Base-by-base conservation (phyloP, 2,888 invertebrate species). In the Phymatocera aterrima region DNA sequence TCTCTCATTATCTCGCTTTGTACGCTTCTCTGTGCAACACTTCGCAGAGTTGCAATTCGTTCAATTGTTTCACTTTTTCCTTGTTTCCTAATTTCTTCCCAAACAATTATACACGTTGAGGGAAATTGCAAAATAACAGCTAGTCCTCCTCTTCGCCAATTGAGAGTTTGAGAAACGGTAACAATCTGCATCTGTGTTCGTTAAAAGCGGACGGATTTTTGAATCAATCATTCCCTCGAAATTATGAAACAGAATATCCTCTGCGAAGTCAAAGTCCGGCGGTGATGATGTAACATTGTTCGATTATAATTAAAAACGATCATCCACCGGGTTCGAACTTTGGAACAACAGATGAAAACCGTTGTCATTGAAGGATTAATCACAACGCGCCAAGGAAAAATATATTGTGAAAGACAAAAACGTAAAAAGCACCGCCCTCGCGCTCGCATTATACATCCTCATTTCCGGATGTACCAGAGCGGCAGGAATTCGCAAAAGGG, bases 1-100 rank as follows among this genome's bases (percentile, higher is more conserved):
- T 51, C 72, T 72, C 34, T 72, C 28, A 72, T 72, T 72, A 72
- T 72, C 72, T 72, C 72, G 34, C 34, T 31, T 43, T 43, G n/a
- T n/a, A 37, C 72, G 51, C 3, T 21, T 72, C 34, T 43, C 48
- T 34, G 72, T 28, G 34, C 43, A 43, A 68, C 10, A 31, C 72
- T 51, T 51, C 48, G 3, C 8, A 18, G n/a, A 34, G n/a, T 31
- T n/a, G 21, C 21, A 31, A n/a, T 68, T 40, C 10, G 43, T 68
- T 43, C 24, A 15, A 40, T 43, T n/a, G 12, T 28, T 28, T 28
- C 24, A 15, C n/a, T 12, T 34, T 61, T 12, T 61, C 15, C 34
- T 46, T 46, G 1, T 68, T 28, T 28, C 21, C 24, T n/a, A n/a
- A n/a, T n/a, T 43, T 12, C 43, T 46, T 8, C 28, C 46, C 12